A percentile compares a stretch with the other conserved stretches of the same genome.
Conservation (phyloP, 2,888 invertebrate genomes). For the Mimas tiliae region DNA sequence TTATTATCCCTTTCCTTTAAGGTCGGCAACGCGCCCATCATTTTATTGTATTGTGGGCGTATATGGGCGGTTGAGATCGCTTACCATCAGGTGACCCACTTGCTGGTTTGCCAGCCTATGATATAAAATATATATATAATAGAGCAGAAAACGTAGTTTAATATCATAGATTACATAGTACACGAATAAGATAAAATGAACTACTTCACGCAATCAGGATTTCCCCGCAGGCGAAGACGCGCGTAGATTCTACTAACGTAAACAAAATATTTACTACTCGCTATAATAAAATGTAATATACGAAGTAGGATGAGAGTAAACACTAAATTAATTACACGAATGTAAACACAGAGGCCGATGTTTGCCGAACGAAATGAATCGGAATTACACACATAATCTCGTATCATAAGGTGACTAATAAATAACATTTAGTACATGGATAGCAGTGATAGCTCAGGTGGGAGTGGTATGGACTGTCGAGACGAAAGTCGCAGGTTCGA, state of each 20-base stretch:
- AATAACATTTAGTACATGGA: background rate
- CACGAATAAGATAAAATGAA: background rate
- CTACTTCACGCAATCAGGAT: background rate
- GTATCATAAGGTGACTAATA: conserved; percentile 11
- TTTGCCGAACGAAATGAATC: conserved; percentile 15
- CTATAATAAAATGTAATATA: conserved; percentile 12
- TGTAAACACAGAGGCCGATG: conserved; percentile 6
- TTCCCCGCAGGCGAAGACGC: background rate
- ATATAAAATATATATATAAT: too few relatives aligned
- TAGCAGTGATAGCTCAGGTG: too few relatives aligned
- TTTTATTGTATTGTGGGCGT: too few relatives aligned
- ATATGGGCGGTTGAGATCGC: too few relatives aligned
- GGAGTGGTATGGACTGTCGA: too few relatives aligned
- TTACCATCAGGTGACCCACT: too few relatives aligned
- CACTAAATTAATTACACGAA: conserved; percentile 18
- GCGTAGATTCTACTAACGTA: conserved; percentile 8
- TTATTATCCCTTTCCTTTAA: too few relatives aligned
- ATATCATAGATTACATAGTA: too few relatives aligned
- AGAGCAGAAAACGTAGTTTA: too few relatives aligned
- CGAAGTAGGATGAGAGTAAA: conserved; percentile 14
- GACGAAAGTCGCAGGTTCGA: too few relatives aligned
- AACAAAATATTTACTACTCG: conserved; percentile 32
- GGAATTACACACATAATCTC: conserved; percentile 2
- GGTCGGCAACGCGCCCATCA: too few relatives aligned
- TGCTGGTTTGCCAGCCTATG: too few relatives aligned